These are phyloP conservation scores for Ephialtes manifestator DNA, from an alignment of 2,888 invertebrate species.

Conservation along the genomic window DNA sequence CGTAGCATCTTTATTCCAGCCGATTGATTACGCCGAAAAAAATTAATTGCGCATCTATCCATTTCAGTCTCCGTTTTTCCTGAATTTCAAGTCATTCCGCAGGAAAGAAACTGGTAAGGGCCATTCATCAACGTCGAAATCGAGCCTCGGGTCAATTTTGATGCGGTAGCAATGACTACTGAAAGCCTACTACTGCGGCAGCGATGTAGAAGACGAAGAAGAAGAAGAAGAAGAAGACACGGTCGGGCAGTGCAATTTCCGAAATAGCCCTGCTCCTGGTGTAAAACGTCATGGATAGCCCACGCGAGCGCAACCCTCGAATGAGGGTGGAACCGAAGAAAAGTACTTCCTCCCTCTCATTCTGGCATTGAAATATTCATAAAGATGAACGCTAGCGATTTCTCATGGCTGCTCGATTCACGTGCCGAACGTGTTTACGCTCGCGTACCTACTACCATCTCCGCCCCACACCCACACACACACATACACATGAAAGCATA, in stretches of 20 bases:
- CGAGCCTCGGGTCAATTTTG: constrained; percentile 38
- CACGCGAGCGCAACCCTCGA: constrained; percentile 26
- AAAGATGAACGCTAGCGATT: constrained; percentile 66
- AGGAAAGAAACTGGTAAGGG: background rate
- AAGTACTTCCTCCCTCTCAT: constrained; percentile 28
- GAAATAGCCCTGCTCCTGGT: constrained; percentile 53
- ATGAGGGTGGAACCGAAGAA: constrained; percentile 53
- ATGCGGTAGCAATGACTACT: constrained; percentile 15
- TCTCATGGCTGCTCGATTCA: constrained; percentile 65
- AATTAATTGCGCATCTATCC: background rate
- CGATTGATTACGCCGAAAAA: background rate
- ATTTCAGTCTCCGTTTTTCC: background rate
- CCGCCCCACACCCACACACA: background rate
- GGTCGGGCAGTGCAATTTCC: constrained; percentile 58
- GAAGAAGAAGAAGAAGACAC: constrained; percentile 1
- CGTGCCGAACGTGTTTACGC: constrained; percentile 64
- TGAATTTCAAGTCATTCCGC: constrained; percentile 8
- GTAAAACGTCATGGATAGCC: constrained; percentile 46
- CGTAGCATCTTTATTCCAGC: background rate
- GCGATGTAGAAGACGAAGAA: constrained; percentile 1
- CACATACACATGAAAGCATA: background rate
- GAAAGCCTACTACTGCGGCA: background rate
- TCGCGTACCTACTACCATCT: constrained; percentile 12
- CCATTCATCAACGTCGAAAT: constrained; percentile 52
- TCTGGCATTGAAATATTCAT: constrained; percentile 68